Base-by-base conservation (phyloP, 2,888 invertebrate genomes). In the Petrolisthes manimaculis region DNA sequence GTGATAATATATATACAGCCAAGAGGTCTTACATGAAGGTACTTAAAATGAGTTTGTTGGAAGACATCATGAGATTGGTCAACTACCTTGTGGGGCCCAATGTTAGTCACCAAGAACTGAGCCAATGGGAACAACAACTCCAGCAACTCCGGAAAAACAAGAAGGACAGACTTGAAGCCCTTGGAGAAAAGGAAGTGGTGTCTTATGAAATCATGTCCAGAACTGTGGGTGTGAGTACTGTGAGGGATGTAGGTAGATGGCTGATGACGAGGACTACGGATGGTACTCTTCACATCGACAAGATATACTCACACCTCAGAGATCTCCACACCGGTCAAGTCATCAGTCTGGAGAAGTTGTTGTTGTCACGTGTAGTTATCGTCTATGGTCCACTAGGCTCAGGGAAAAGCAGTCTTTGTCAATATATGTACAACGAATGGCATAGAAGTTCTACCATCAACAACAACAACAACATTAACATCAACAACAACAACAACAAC, bases 331-430 rank as follows among this genome's bases (percentile, higher is more conserved):
- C 75, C 12, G 14, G 55, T 5, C 53, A 56, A 1, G 51, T 37
- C 5, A n/a, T 71, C 4, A 82, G n/a, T 14, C n/a, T 77, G 21
- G 81, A 86, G 24, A 8, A 81, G n/a, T 61, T 82, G 21, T 14
- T 9, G 53, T 14, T 74, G 55, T 77, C 86, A 18, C 81, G 53
- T n/a, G 81, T 82, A 61, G 61, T 75, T 6, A 79, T 86, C 6
- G 56, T 89, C 4, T 79, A 86, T 24, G 89, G 86, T 5, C 89
- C 89, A 5, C 24, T 83, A 53, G 89, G 89, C n/a, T 86, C 89
- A 55, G 89, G 89, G 5, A 89, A 89, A 80, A 86, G 83, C 9
- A 56, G 80, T 21, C 24, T 89, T 21, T 74, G 74, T 54, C 84
- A 86, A 21, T 79, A 84, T 71, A 3, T 89, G 0, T 71, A 80